Evolutionary conservation across 2,113 vertebrate genomes (phyloP).

Genomic region (Willisornis vidua): DNA sequence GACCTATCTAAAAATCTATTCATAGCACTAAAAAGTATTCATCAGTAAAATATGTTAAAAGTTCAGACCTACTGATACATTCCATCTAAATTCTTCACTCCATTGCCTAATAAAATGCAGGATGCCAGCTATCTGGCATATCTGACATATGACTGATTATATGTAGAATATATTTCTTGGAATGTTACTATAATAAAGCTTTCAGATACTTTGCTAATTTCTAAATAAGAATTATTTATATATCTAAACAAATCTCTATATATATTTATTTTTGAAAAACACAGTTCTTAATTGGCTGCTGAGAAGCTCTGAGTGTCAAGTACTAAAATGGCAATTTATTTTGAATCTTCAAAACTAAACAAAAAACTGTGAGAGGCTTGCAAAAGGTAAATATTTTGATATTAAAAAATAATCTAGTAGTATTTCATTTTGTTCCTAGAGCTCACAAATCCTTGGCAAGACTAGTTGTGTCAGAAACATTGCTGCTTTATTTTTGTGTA

Average conservation of each 20-base stretch:
- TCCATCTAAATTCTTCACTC: neutral
- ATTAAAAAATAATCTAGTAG: neutral
- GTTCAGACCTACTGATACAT: neutral
- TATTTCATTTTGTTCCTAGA: neutral
- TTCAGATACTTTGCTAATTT: neutral
- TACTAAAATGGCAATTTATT: neutral
- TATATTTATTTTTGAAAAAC: neutral
- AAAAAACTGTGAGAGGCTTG: neutral
- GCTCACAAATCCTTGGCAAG: neutral
- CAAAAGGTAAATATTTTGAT: neutral
- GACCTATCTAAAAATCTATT: neutral
- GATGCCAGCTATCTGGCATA: neutral
- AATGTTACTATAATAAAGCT: neutral
- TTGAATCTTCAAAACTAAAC: neutral
- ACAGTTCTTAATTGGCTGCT: neutral
- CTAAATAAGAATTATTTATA: neutral
- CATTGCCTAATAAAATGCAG: neutral
- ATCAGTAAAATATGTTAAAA: neutral
- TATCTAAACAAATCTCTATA: neutral
- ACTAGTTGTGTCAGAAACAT: neutral
- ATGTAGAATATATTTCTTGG: neutral
- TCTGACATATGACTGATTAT: neutral
- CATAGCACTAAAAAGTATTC: neutral
- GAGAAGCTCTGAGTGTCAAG: neutral
- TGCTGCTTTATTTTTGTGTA: neutral